Percentiles rank a stretch among this genome's conserved stretches.
These are phyloP conservation scores for Napeogenes sylphis DNA, from an alignment of 2,888 invertebrate species.

Conservation along the genomic window DNA sequence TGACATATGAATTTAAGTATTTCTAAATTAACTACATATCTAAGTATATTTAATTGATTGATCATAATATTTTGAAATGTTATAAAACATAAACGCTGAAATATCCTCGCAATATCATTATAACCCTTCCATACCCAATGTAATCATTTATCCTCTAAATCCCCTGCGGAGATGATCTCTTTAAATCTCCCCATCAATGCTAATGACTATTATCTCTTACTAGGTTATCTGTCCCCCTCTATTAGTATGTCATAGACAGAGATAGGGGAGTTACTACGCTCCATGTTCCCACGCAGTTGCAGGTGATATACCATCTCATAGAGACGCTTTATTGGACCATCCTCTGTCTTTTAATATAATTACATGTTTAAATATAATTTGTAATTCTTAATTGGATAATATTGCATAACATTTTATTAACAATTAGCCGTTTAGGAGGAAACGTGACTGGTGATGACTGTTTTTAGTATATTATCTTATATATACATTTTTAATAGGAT, in stretches of 20 bases:
- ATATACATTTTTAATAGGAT: too few species aligned
- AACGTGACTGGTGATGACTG: too few species aligned
- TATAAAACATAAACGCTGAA: neutral
- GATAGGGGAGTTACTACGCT: slow-evolving; percentile 14
- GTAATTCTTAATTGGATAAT: too few species aligned
- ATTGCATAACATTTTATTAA: too few species aligned
- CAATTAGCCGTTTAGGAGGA: too few species aligned
- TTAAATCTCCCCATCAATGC: slow-evolving; percentile 30
- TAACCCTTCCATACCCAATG: slow-evolving; percentile 24
- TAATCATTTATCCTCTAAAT: slow-evolving; percentile 25
- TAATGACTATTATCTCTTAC: slow-evolving; percentile 23
- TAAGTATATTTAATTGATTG: neutral
- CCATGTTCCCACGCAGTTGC: slow-evolving; percentile 31
- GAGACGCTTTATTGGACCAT: slow-evolving; percentile 22
- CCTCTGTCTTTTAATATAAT: slow-evolving; percentile 7
- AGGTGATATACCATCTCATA: slow-evolving; percentile 21
- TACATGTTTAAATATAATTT: neutral
- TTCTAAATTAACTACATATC: too few species aligned
- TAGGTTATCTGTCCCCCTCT: slow-evolving; percentile 14
- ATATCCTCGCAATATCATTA: slow-evolving; percentile 5
- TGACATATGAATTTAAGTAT: too few species aligned
- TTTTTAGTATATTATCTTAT: too few species aligned
- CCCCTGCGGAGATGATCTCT: slow-evolving; percentile 33
- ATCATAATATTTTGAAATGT: neutral
- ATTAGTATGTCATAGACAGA: slow-evolving; percentile 11